Evolutionary conservation across 2,797 vertebrate genomes (phyloP), one percentile per base, ranked within the genome.

Genomic region (Halcyon badia): DNA sequence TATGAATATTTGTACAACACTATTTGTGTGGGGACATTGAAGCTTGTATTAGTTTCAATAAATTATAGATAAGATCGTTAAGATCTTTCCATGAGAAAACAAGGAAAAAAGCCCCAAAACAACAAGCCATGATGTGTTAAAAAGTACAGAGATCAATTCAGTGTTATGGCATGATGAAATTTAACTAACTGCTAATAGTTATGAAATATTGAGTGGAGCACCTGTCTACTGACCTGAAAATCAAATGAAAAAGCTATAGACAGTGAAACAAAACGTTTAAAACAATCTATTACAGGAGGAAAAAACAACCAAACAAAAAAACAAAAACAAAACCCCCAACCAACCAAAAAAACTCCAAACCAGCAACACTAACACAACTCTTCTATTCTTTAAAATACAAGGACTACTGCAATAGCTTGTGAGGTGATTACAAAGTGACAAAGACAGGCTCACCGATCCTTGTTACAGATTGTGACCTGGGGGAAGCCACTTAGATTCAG

Each of bases 131-230:
- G 7, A 14, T 49, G 4, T 72, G 16, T 30, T 37, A 91, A 82
- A 54, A 95, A 80, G 24, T 16, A 80, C 70, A 49, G 72, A 90
- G 66, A 95, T 87, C 57, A 78, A 10, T 68, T 96, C 65, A 91
- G 68, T 96, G 51, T 4, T 76, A 49, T 44, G 31, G 25, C 25
- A 72, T 69, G 30, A 90, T 72, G n/a, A 54, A 80, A 83, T 91
- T 87, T 95, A 97, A 92, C 37, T 87, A 96, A 90, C 26, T 94
- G 37, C 10, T 68, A 75, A 21, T 13, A 95, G 91, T 95, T 95
- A 96, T 97, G 56, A 97, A 97, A 96, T 97, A 96, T 82, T 97
- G 90, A 98, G 57, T 76, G 82, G 68, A 87, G 16, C 80, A 87
- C 89, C 96, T 94, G 76, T 88, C 65, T 88, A 62, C 71, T 96